These are phyloP conservation scores for Rugalucina vietnamica DNA, from an alignment of 2,888 invertebrate genomes.

Conservation along the genomic window DNA sequence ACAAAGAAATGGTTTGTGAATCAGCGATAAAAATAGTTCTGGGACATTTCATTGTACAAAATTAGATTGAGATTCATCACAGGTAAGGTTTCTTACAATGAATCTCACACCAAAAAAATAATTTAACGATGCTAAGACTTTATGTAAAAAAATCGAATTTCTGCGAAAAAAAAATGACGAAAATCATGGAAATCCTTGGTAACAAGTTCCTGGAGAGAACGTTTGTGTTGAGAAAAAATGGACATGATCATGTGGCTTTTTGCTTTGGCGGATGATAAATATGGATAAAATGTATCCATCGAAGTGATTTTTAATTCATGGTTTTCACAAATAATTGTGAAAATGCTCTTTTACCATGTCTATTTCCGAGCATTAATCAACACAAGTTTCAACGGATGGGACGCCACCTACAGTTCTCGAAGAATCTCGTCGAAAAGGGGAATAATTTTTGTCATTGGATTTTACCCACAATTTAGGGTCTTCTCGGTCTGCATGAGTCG, in stretches of 20 bases:
- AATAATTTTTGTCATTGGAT: neutral
- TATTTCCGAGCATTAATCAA: neutral
- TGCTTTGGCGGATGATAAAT: neutral
- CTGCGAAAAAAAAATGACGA: neutral
- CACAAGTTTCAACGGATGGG: neutral
- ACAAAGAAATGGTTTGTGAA: no score
- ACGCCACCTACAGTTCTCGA: neutral
- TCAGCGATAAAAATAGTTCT: neutral
- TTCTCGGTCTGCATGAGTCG: neutral
- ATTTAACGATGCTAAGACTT: neutral
- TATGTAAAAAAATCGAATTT: neutral
- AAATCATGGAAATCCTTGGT: neutral
- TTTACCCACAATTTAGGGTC: neutral
- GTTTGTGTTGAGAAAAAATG: neutral
- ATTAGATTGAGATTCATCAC: neutral
- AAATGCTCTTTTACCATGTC: neutral
- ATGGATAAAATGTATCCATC: neutral
- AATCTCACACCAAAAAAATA: neutral
- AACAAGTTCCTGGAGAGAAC: neutral
- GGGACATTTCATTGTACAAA: neutral
- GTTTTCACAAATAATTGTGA: neutral
- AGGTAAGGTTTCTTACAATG: neutral
- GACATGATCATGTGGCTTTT: no score
- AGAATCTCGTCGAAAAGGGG: neutral
- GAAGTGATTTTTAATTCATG: neutral